Evolutionary conservation across 2,888 invertebrate species (phyloP), one percentile per base, ranked within the genome.

Genomic region (Meiosimyza decipiens): DNA sequence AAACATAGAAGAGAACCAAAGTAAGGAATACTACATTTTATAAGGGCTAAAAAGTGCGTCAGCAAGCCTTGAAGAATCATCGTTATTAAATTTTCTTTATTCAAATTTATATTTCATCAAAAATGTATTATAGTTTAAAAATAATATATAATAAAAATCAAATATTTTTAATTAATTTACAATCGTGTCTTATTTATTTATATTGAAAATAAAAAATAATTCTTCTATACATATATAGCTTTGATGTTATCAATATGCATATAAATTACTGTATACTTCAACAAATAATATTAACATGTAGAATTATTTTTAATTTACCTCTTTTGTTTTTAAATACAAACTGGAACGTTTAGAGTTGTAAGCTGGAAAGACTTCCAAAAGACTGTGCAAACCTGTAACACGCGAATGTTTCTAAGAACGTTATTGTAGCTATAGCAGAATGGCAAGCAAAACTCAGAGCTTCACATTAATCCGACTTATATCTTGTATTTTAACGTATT

Each of bases 401-500:
- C 5, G 16, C 28, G 13, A 16, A 28, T 16, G 3, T 22, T 9
- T 16, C 57, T 16, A 16, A 16, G 28, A 57, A 57, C 5, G 6
- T 12, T n/a, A 12, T 57, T 12, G n/a, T 22, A 12, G 57, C 7
- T 12, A 18, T 57, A 57, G 28, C 28, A 16, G 18, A 55, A 63
- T 63, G 2, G 22, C 6, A 47, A n/a, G 63, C 9, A 28, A 63
- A 40, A 11, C 11, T 16, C 47, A 47, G 5, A 15, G 49, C n/a
- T 16, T 13, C 6, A 54, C 54, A 15, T 54, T 54, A 12, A 16
- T 16, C 59, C 15, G 28, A 15, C 54, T 55, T 54, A 6, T 47
- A n/a, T 67, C 28, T 15, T 13, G 50, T 66, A 16, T 50, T 57
- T 68, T 15, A 57, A 75, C 79, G 79, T 72, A 77, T 80, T 82